Evolutionary conservation across 2,888 invertebrate species (phyloP).

Genomic region (Zygogramma bicolorata): DNA sequence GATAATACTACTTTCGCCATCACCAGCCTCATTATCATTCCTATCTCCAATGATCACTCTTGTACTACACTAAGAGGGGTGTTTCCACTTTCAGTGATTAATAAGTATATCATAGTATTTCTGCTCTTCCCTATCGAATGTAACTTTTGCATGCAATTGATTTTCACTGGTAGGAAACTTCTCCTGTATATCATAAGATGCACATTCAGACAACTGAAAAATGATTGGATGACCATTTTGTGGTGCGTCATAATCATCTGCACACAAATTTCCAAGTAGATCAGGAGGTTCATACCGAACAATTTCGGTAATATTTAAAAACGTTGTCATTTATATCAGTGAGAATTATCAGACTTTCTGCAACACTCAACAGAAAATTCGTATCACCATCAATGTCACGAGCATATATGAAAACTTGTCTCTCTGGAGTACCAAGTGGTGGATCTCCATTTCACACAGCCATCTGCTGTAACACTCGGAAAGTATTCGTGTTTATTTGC

Average conservation of each 20-base stretch:
- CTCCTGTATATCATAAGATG: too few relatives aligned
- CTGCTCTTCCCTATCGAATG: conserved; percentile 88
- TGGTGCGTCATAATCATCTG: conserved; percentile 84
- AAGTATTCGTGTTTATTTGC: conserved; percentile 79
- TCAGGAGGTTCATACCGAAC: conserved; percentile 80
- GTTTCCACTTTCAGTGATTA: conserved; percentile 86
- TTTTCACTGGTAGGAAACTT: conserved; percentile 77
- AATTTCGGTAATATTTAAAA: conserved; percentile 82
- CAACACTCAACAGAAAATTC: conserved; percentile 74
- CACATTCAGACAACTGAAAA: conserved; percentile 76
- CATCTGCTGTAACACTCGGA: conserved; percentile 79
- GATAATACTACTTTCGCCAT: conserved; percentile 90
- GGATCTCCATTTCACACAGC: conserved; percentile 86
- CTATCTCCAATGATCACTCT: conserved; percentile 93
- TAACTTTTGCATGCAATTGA: conserved; percentile 76
- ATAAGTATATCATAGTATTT: conserved; percentile 93
- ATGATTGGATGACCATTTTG: conserved; percentile 90
- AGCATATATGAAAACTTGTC: conserved; percentile 82
- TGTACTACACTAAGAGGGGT: conserved; percentile 79
- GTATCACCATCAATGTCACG: conserved; percentile 80
- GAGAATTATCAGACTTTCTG: conserved; percentile 76
- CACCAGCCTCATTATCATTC: conserved; percentile 92
- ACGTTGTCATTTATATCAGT: conserved; percentile 95
- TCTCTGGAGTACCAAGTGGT: conserved; percentile 85
- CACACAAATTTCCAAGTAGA: conserved; percentile 74